Evolutionary conservation across 2,113 vertebrate species (phyloP).

Genomic region (Psilopogon haemacephalus): DNA sequence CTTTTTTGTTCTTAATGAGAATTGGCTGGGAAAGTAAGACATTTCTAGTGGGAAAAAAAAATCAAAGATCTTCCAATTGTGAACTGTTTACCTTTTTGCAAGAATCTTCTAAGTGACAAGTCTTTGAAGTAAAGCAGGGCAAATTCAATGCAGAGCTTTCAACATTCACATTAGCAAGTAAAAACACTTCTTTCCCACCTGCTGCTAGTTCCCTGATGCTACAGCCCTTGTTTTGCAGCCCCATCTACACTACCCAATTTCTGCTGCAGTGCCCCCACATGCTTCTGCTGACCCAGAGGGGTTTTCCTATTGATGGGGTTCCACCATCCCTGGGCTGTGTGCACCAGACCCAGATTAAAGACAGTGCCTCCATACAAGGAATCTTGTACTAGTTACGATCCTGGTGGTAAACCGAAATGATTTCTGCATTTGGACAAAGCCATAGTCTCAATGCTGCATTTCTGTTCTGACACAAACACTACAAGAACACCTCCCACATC

Average conservation of each 20-base stretch:
- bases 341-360: not conserved
- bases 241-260: not conserved
- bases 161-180: not conserved
- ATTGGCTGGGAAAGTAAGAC: not conserved
- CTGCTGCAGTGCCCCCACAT: fast-evolving
- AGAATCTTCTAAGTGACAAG: not conserved
- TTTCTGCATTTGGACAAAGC: not conserved
- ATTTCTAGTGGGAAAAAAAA: not conserved
- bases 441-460: not conserved
- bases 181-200: not conserved
- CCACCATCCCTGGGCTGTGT: not conserved
- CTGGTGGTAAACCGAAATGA: not conserved
- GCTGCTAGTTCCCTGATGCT: not conserved
- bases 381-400: not conserved
- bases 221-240: not conserved
- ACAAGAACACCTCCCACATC: not conserved
- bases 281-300: not conserved
- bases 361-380: fast-evolving
- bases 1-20: not conserved
- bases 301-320: not conserved
- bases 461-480: not conserved
- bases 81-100: not conserved
- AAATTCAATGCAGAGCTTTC: not conserved
- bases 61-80: not conserved
- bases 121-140: not conserved